Percentiles rank a stretch among this genome's conserved stretches.
Evolutionary conservation across 2,113 vertebrate species (phyloP).

Genomic region (Laticauda colubrina): DNA sequence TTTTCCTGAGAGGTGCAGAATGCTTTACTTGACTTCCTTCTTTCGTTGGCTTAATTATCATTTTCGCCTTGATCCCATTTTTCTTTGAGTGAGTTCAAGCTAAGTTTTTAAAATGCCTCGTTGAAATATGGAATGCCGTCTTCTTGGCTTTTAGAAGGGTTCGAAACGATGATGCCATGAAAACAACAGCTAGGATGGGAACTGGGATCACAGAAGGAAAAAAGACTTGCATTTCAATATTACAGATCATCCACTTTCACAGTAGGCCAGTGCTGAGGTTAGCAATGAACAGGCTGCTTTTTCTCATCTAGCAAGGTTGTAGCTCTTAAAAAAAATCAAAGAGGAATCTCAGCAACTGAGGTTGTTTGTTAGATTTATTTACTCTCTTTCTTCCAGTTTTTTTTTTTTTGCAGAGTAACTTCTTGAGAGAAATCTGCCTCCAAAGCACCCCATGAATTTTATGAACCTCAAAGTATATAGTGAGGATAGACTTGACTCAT

Average conservation of each 20-base stretch:
- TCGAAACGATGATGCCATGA: not conserved
- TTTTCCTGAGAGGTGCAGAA: not conserved
- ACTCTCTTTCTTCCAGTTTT: not conserved
- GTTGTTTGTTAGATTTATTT: not conserved
- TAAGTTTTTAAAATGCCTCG: constrained; percentile 15
- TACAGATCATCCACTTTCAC: not conserved
- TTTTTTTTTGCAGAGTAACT: not conserved
- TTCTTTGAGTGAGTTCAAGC: not conserved
- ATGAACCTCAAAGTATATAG: not conserved
- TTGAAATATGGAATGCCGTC: not conserved
- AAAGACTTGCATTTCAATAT: not conserved
- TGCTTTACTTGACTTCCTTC: too few relatives aligned
- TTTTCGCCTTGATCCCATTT: too few relatives aligned
- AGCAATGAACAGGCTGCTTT: not conserved
- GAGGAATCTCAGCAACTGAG: not conserved
- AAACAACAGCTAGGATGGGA: not conserved
- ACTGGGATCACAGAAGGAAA: too few relatives aligned
- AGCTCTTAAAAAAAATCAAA: not conserved
- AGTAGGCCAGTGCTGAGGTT: not conserved
- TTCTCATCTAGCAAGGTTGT: not conserved
- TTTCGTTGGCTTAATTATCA: too few relatives aligned
- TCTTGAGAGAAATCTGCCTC: not conserved
- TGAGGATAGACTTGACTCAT: not conserved
- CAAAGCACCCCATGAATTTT: not conserved
- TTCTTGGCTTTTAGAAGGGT: not conserved